Base-by-base conservation (phyloP, 2,797 vertebrate genomes). In the Melanotaenia parkinsoni region DNA sequence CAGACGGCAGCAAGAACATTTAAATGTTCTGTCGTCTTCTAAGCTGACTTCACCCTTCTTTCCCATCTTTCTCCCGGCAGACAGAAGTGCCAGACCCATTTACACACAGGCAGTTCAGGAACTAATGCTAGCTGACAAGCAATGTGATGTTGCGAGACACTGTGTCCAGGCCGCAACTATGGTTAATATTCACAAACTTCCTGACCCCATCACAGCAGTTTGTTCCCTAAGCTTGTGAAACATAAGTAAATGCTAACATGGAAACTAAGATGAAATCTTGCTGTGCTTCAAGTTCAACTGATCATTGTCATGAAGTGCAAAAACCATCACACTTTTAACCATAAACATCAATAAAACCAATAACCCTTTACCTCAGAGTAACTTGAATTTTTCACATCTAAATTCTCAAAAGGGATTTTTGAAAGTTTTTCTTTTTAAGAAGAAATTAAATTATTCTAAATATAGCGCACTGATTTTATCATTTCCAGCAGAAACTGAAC, bases 41-140 rank as follows among this genome's bases (percentile, higher is more conserved):
- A 59, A 72, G 54, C 65, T 78, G 24, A 72, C 74, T 78, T 86
- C 70, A 58, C 67, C 72, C 57, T 81, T 70, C 80, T 76, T 76
- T 63, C 59, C 72, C 63, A 74, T 80, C 82, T 74, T 85, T 66
- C 62, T 51, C 59, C 60, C 57, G 14, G 69, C 83, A 75, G 75
- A 84, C 72, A 72, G 18, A 76, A 62, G 54, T 82, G 89, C 89
- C 89, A 88, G 72, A 79, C 22, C 53, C 80, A 86, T 90, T 89
- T 88, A 74, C 83, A 89, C 78, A 87, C 61, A 70, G 70, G 76
- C 16, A 3, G 32, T 72, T 74, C 61, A 5, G 63, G 68, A 79
- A 59, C 77, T 89, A 89, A 92, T 85, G 74, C 67, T 74, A 66
- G 77, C 67, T 81, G 90, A 92, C 91, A 87, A 78, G 86, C 80